Base-by-base conservation (phyloP, 2,113 vertebrate genomes). In the Sitta europaea region DNA sequence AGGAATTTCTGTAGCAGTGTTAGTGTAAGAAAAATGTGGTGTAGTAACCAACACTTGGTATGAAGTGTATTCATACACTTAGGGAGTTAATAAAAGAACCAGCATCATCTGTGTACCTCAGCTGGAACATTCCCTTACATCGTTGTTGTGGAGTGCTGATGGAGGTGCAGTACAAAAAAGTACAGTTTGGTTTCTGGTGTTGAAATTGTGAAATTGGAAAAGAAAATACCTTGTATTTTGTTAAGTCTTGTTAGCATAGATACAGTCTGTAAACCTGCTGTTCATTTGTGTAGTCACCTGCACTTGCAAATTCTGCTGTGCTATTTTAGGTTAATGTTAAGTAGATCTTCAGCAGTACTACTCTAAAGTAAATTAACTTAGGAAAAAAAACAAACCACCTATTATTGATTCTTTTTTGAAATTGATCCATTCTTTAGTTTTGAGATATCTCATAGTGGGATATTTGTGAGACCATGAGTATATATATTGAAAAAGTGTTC, bases 351-450 rank as follows among this genome's bases (percentile, higher is more conserved):
- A 63, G 43, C 25, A 77, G 5, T 61, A 53, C 18, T 50, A 19
- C 3, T 2, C 10, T 89, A 8, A 62, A 82, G 8, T 55, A 65
- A 35, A 22, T n/a, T 38, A 58, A 35, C 19, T n/a, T 36, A 28
- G 19, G 15, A 61, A 57, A 68, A 62, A 61, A 51, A 4, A 0
- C 0, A n/a, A n/a, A n/a, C 11, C 12, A 70, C 9, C 21, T 59
- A 1, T 38, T 73, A 20, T 14, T 47, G 19, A 47, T 70, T 50
- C 3, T 33, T 62, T 36, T 59, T 59, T 47, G 17, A 76, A 88
- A 81, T 55, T 2, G 3, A 68, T 15, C 21, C 1, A 15, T 90
- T 85, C 35, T 51, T 68, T 50, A n/a, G 43, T 75, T 79, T 72
- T 63, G 62, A 75, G 25, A 3, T 72, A 6, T 42, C 25, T 80